Base-by-base conservation (phyloP, 2,888 invertebrate genomes). In the Spialia ferax region DNA sequence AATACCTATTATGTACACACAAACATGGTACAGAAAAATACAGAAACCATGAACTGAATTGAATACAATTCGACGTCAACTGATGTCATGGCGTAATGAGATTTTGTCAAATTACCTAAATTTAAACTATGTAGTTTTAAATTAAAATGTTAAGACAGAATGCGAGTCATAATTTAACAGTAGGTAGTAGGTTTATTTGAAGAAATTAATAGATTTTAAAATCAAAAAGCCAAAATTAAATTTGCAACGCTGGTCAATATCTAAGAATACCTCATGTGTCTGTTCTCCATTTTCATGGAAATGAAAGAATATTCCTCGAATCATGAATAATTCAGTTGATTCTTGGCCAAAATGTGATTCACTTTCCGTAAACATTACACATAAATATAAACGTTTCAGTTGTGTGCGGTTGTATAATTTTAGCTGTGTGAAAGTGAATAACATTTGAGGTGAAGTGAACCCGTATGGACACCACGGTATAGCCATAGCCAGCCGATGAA, bases 311-410 rank as follows among this genome's bases (percentile, higher is more conserved):
- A 38, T 13, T 29, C 48, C 15, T 64, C 38, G 35, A 64, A 50
- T 59, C 59, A 38, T 50, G 26, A 26, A 29, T 18, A 71, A 73
- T 45, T 18, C 18, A 0, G 54, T 75, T 79, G 79, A 75, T 69
- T 42, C 55, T 29, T 52, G 57, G 78, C 78, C 78, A 80, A 75
- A 63, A 67, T 65, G 57, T 80, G 77, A 81, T 68, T 79, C 76
- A 77, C 68, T 69, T 75, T 69, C 68, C 55, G 64, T 60, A 70
- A 73, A 73, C 45, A 56, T 59, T 67, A 68, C 60, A 45, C 54
- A 52, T 67, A 59, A 38, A 29, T 38, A 15, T 54, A 15, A 50
- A 15, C 7, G 35, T 65, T 69, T 69, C 48, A 63, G n/a, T 59
- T 56, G 26, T 42, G 62, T 60, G 48, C 20, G 63, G 48, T 60